Conservation (phyloP, 92 coral and sea anemone genomes). For the Parazoanthus swiftii region DNA sequence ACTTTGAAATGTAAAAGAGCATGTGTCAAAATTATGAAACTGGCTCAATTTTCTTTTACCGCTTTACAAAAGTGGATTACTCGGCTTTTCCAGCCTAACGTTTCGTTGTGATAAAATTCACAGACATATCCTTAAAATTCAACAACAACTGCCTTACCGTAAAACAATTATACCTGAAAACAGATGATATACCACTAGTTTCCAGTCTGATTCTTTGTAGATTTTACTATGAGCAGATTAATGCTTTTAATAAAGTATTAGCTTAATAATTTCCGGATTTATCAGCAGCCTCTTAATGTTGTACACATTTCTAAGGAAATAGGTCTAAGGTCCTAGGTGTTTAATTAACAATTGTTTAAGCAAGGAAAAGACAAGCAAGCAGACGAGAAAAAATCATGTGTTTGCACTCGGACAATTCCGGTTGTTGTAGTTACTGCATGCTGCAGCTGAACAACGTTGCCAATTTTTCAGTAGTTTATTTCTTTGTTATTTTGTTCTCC, state of each 20-base stretch:
- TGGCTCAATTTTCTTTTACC: neutral
- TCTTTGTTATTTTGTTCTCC: no score
- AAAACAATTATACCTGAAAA: no score
- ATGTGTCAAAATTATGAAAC: neutral
- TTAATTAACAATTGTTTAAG: neutral
- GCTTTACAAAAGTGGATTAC: neutral
- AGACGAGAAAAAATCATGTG: neutral
- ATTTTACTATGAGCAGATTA: neutral
- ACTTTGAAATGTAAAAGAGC: neutral
- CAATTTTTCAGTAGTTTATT: neutral
- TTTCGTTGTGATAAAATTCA: neutral
- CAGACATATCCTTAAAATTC: neutral
- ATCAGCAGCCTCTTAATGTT: neutral
- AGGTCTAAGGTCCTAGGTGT: neutral
- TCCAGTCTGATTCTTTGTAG: no score
- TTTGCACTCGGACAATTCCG: no score
- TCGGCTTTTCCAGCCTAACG: neutral
- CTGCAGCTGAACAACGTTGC: neutral
- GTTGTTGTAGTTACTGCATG: neutral
- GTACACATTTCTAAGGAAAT: neutral
- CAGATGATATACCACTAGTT: neutral
- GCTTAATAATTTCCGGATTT: neutral
- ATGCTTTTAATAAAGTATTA: neutral
- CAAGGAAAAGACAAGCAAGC: neutral
- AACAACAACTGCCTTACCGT: neutral